These are phyloP conservation scores for Rutpela maculata DNA, from an alignment of 2,888 invertebrate species.

Conservation along the genomic window DNA sequence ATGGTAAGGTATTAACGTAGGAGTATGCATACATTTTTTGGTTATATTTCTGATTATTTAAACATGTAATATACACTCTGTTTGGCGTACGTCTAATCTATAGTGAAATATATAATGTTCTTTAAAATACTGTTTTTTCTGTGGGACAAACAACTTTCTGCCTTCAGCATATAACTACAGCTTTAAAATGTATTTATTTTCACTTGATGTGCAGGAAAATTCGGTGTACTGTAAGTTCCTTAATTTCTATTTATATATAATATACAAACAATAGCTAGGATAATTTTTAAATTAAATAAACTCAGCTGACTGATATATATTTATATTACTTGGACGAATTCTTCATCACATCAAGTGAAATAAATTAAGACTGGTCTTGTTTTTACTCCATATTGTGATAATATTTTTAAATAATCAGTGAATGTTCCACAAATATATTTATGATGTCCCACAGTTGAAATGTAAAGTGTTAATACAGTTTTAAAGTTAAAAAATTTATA, in stretches of 20 bases:
- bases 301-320: constrained; percentile 11
- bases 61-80: constrained; percentile 41
- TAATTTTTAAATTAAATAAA: constrained; percentile 17
- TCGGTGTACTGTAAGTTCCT: constrained; percentile 22
- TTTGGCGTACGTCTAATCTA: constrained; percentile 43
- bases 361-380: constrained; percentile 36
- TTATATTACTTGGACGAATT: neutral
- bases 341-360: constrained; percentile 2
- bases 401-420: constrained; percentile 31
- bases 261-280: constrained; percentile 18
- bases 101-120: constrained; percentile 30
- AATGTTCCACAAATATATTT: constrained; percentile 30
- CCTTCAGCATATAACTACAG: constrained; percentile 35
- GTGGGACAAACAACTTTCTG: constrained; percentile 30
- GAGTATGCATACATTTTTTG: constrained; percentile 20
- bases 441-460: constrained; percentile 32
- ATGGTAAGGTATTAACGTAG: constrained; percentile 3
- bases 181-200: constrained; percentile 30
- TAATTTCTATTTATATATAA: neutral
- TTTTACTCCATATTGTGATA: constrained; percentile 38
- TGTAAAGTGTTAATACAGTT: constrained; percentile 33
- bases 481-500: constrained; percentile 47
- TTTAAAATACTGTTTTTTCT: constrained; percentile 30
- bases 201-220: constrained; percentile 5
- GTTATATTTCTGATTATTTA: constrained; percentile 30